A percentile compares a stretch with the other conserved stretches of the same genome.
phyloP scores from a whole-genome alignment of 2,113 vertebrate species.

The Halichoerus grypus region DNA sequence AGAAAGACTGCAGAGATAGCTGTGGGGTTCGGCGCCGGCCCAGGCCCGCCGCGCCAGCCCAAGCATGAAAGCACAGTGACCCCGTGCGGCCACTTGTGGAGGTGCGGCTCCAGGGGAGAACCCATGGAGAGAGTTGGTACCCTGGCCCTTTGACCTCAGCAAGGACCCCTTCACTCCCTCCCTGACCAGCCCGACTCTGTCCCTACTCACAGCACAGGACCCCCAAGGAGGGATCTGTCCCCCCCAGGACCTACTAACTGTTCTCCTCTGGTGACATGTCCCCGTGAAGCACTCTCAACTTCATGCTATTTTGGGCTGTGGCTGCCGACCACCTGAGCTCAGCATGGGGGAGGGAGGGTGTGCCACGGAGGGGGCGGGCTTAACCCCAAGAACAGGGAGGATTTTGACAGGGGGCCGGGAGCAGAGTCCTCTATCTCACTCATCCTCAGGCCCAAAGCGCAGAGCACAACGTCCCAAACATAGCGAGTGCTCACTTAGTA shows the following conservation, averaged over 20 bases:
- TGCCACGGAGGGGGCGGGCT: accelerated
- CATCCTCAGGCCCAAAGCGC: not conserved
- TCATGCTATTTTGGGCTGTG: not conserved
- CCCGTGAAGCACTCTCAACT: not conserved
- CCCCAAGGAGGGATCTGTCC: no score
- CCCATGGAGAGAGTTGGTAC: accelerated
- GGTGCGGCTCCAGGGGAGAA: not conserved
- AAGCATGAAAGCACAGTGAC: slow-evolving; percentile 86
- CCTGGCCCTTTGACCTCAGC: not conserved
- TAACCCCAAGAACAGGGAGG: not conserved
- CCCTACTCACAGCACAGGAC: not conserved
- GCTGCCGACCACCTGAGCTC: not conserved
- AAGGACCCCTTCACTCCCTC: not conserved
- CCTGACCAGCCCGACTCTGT: not conserved
- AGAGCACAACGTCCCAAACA: not conserved
- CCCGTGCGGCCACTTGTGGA: slow-evolving; percentile 83
- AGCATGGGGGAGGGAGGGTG: no score
- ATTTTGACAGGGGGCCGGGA: not conserved
- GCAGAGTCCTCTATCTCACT: not conserved
- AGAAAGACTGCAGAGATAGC: not conserved
- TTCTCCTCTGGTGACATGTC: not conserved
- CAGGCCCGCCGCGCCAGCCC: not conserved
- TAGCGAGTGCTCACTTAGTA: accelerated
- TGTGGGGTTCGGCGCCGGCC: accelerated
- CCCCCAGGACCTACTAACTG: not conserved